Base-by-base conservation (phyloP, 2,888 invertebrate genomes). In the Serrognathus titanus region DNA sequence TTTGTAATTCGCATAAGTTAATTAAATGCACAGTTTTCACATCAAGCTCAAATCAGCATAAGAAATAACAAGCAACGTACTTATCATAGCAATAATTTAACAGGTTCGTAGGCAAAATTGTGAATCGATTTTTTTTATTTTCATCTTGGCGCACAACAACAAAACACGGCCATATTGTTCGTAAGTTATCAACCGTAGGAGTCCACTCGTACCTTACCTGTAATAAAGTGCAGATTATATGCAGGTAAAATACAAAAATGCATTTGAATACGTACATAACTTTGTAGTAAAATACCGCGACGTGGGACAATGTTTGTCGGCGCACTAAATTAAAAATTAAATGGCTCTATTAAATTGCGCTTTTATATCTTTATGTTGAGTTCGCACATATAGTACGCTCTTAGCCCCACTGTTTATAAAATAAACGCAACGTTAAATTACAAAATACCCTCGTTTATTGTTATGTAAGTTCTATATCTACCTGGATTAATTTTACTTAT, bases 251-350 rank as follows among this genome's bases (percentile, higher is more conserved):
- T 50, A 49, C 51, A 55, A 51, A 69, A 69, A 72, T 69, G 69
- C 68, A 66, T 68, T 69, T 66, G 66, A 68, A 69, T 69, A 71
- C 70, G 69, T 68, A 57, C 70, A 70, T 73, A 73, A 73, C 61
- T 74, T 71, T 16, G 71, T 60, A 69, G 53, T 69, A 72, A 75
- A 70, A 70, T 68, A 73, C 70, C 60, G 65, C 65, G 67, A 69
- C 68, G 67, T 61, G 52, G 61, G 64, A 61, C 63, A 63, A 64
- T 68, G 71, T 74, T 73, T 75, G 75, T 74, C 75, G 74, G 74
- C 69, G 66, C 67, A 72, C 65, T 74, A 74, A 75, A 74, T 73
- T 75, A 71, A 73, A 73, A 74, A 72, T 68, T 63, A 66, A 75
- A 76, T 74, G 72, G 71, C 75, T 76, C 71, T 74, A 75, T 54